A percentile compares a stretch with the other conserved stretches of the same genome.
Evolutionary conservation across 2,113 vertebrate species (phyloP).

Genomic region (Eptatretus burgeri): DNA sequence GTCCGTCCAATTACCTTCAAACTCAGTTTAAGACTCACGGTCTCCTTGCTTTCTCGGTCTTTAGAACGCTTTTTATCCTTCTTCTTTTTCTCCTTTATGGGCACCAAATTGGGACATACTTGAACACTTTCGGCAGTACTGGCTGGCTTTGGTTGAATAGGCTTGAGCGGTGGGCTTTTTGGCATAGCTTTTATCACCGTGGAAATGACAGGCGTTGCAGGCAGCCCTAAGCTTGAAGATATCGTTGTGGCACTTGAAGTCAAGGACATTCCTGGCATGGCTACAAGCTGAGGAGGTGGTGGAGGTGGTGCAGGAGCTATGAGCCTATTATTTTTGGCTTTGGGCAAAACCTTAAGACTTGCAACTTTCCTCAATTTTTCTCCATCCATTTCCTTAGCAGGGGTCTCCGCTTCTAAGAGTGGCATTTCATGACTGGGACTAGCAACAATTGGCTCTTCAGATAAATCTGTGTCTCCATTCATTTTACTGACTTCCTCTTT

Average conservation of each 20-base stretch:
- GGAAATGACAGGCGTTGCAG: slow-evolving; percentile 10
- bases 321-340: slow-evolving; percentile 41
- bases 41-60: slow-evolving; percentile 55
- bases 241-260: slow-evolving; percentile 43
- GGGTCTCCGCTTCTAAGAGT: not conserved
- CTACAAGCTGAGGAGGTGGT: slow-evolving; percentile 34
- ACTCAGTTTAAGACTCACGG: slow-evolving; percentile 39
- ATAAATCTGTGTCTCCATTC: not conserved
- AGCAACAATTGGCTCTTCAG: not conserved
- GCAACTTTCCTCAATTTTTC: slow-evolving; percentile 1
- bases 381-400: not conserved
- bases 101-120: slow-evolving; percentile 38
- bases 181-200: slow-evolving; percentile 64
- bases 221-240: slow-evolving; percentile 22
- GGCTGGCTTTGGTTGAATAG: slow-evolving; percentile 58
- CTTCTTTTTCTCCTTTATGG: slow-evolving; percentile 91
- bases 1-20: slow-evolving; percentile 3
- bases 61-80: slow-evolving; percentile 65
- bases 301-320: slow-evolving; percentile 34
- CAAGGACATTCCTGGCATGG: slow-evolving; percentile 37
- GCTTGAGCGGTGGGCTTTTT: slow-evolving; percentile 73
- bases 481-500: not conserved
- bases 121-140: slow-evolving; percentile 51
- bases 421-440: slow-evolving; percentile 5
- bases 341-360: slow-evolving; percentile 1